Evolutionary conservation across 1,140 invertebrate genomes (phyloP).

Genomic region (Aphelenchoides besseyi): DNA sequence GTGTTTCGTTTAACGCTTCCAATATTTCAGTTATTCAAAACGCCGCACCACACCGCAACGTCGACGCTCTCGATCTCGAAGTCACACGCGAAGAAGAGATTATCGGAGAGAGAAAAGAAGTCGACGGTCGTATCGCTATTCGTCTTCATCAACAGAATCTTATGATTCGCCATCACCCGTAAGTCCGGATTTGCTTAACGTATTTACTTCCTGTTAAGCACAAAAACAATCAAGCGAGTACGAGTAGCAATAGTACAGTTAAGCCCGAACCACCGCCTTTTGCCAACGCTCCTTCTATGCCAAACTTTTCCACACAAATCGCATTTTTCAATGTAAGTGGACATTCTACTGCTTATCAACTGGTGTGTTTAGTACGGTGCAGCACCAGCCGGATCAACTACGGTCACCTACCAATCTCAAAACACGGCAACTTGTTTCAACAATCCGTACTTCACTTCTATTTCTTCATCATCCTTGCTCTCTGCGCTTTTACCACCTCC

Average conservation of each 20-base stretch:
- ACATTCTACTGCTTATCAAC: no score
- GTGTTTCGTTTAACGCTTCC: not conserved
- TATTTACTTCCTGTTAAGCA: not conserved
- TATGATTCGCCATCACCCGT: constrained; percentile 16
- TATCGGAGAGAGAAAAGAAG: not conserved
- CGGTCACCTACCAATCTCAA: no score
- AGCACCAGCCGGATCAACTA: no score
- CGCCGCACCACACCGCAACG: not conserved
- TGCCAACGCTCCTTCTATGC: not conserved
- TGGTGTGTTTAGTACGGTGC: no score
- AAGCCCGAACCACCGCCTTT: not conserved
- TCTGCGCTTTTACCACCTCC: not conserved
- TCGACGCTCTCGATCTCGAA: not conserved
- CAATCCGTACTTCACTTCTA: not conserved
- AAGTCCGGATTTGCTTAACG: not conserved
- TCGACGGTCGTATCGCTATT: not conserved
- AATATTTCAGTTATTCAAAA: not conserved
- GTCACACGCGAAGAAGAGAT: not conserved
- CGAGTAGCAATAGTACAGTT: not conserved
- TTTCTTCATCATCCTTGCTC: no score
- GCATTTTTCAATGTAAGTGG: no score
- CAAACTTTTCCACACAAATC: no score
- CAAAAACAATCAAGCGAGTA: not conserved
- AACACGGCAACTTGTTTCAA: not conserved
- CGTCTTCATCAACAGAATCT: not conserved